A percentile compares a stretch with the other conserved stretches of the same genome.
These are phyloP conservation scores for Passer montanus DNA, from an alignment of 2,113 vertebrate species.

Conservation along the genomic window DNA sequence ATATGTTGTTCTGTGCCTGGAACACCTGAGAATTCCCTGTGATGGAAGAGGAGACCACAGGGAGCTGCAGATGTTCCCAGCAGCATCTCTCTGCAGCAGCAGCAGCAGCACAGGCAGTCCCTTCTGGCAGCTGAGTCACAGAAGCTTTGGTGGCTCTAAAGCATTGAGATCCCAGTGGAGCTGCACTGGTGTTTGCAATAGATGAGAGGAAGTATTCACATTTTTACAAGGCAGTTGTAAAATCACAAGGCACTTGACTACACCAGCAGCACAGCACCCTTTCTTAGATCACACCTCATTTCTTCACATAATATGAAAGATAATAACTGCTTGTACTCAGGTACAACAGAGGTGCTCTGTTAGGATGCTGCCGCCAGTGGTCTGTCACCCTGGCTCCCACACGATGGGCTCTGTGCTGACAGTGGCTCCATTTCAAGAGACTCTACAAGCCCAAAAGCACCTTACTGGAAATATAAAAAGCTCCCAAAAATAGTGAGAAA, in stretches of 20 bases:
- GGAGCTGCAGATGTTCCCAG: not conserved
- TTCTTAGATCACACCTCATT: not conserved
- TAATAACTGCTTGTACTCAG: not conserved
- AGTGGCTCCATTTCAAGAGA: not conserved
- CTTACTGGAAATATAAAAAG: not conserved
- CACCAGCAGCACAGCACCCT: not conserved
- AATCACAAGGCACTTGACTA: not conserved
- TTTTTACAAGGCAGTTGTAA: not conserved
- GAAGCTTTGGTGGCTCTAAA: not conserved
- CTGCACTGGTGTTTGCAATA: not conserved
- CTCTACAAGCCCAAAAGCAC: not conserved
- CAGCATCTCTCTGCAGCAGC: not conserved
- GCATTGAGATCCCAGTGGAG: not conserved
- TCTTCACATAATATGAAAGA: not conserved
- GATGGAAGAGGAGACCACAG: not conserved
- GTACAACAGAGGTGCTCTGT: not conserved
- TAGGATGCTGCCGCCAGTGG: not conserved
- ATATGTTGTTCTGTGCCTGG: not conserved
- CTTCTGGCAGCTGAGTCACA: not conserved
- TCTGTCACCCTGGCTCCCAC: not conserved
- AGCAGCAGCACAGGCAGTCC: not conserved
- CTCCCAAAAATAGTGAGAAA: not conserved
- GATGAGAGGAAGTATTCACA: not conserved
- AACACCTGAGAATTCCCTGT: not conserved
- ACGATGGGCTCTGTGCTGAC: not conserved